These are phyloP conservation scores for Pyrochroa serraticornis DNA, from an alignment of 2,888 invertebrate genomes.

Conservation along the genomic window DNA sequence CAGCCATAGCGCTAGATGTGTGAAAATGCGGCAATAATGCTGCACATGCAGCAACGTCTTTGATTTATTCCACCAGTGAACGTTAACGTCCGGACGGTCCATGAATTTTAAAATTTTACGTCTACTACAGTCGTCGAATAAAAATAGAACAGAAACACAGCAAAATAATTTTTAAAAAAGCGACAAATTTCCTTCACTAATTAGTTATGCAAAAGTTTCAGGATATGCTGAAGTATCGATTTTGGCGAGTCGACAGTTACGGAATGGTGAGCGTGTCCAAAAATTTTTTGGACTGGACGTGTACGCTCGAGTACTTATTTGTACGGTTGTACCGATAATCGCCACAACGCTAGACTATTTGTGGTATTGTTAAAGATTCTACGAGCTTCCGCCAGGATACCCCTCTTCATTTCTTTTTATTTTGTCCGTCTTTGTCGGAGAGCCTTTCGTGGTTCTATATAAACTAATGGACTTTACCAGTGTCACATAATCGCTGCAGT, in stretches of 20 bases:
- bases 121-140: constrained; percentile 12
- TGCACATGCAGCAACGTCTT: constrained; percentile 23
- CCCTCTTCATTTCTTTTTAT: constrained; percentile 27
- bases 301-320: constrained; percentile 12
- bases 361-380: constrained; percentile 28
- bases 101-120: constrained; percentile 36
- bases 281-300: no score
- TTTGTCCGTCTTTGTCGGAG: constrained; percentile 28
- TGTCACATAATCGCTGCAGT: constrained; percentile 40
- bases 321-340: constrained; percentile 22
- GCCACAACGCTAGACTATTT: constrained; percentile 23
- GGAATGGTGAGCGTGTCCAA: no score
- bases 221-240: no score
- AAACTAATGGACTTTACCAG: constrained; percentile 39
- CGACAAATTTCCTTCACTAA: no score
- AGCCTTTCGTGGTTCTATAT: constrained; percentile 38
- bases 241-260: no score
- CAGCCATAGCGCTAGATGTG: constrained; percentile 14
- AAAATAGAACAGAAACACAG: not conserved
- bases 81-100: constrained; percentile 29
- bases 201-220: not conserved
- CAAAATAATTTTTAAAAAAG: no score
- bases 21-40: constrained; percentile 14
- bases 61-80: constrained; percentile 32
- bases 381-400: constrained; percentile 35